These are phyloP conservation scores for Crotalus viridis DNA, from an alignment of 2,113 vertebrate genomes.

Conservation along the genomic window DNA sequence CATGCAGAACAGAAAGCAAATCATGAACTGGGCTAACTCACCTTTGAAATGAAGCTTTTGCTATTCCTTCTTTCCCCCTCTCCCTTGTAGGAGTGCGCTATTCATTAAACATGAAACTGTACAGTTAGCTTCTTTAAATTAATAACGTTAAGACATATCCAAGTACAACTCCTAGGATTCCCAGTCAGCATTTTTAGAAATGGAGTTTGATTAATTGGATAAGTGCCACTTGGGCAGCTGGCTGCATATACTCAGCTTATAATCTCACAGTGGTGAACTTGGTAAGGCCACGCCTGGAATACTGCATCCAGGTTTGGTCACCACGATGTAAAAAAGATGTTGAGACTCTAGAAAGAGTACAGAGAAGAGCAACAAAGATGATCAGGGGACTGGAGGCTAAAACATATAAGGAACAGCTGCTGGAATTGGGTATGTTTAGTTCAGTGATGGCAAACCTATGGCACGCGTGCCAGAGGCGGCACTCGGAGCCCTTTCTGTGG, in stretches of 20 bases:
- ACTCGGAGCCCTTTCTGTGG: no score
- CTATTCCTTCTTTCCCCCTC: background rate
- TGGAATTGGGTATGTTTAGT: background rate
- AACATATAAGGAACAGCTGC: background rate
- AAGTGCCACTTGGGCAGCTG: background rate
- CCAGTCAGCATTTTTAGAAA: background rate
- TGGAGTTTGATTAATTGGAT: background rate
- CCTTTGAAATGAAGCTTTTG: background rate
- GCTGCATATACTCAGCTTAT: background rate
- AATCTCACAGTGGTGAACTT: background rate
- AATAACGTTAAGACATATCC: background rate
- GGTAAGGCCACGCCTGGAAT: background rate
- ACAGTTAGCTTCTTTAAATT: background rate
- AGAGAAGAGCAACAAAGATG: background rate
- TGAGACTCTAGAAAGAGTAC: background rate
- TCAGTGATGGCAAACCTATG: background rate
- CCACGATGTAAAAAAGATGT: background rate
- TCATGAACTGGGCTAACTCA: background rate
- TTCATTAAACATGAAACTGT: background rate
- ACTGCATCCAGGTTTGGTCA: background rate
- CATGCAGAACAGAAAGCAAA: background rate
- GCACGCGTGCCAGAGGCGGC: no score
- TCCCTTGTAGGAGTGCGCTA: background rate
- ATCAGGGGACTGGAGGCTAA: background rate
- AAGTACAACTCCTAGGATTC: background rate